A percentile compares a stretch with the other conserved stretches of the same genome.
phyloP scores from a whole-genome alignment of 1,140 invertebrate genomes.

The Achatina immaculata region DNA sequence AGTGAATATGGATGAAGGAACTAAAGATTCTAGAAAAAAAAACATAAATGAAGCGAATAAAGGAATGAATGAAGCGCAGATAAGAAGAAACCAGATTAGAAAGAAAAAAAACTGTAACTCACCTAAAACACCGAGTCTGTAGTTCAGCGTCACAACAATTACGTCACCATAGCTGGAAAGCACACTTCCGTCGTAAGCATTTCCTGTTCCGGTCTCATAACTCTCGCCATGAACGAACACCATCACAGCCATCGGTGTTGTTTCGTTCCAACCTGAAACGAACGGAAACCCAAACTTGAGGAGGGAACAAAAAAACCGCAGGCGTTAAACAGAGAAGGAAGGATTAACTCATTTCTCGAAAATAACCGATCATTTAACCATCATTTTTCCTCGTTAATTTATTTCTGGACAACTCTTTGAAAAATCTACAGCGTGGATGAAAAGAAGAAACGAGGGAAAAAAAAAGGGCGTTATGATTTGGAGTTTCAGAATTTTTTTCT shows the following conservation, averaged over 20 bases:
- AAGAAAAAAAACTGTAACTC: constrained; percentile 62
- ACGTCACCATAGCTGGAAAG: constrained; percentile 91
- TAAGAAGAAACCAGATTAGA: background rate
- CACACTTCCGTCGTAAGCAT: constrained; percentile 95
- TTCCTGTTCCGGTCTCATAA: constrained; percentile 96
- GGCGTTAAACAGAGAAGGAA: background rate
- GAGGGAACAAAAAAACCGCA: background rate
- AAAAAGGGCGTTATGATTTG: too few species aligned
- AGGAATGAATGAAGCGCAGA: too few species aligned
- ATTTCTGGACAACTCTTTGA: too few species aligned
- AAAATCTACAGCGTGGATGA: too few species aligned
- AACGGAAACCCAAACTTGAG: too few species aligned
- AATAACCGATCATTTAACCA: background rate
- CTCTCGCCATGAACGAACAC: constrained; percentile 97
- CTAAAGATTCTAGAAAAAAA: too few species aligned
- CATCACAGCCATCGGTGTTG: constrained; percentile 80
- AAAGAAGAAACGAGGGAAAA: too few species aligned
- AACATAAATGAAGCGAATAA: too few species aligned
- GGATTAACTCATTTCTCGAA: background rate
- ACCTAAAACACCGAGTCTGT: constrained; percentile 95
- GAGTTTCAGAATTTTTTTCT: too few species aligned
- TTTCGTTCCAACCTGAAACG: constrained; percentile 59
- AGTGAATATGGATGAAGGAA: too few species aligned
- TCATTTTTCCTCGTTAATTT: background rate
- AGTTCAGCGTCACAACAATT: constrained; percentile 97